Conservation (phyloP, 2,113 vertebrate genomes). For the Bos javanicus region DNA sequence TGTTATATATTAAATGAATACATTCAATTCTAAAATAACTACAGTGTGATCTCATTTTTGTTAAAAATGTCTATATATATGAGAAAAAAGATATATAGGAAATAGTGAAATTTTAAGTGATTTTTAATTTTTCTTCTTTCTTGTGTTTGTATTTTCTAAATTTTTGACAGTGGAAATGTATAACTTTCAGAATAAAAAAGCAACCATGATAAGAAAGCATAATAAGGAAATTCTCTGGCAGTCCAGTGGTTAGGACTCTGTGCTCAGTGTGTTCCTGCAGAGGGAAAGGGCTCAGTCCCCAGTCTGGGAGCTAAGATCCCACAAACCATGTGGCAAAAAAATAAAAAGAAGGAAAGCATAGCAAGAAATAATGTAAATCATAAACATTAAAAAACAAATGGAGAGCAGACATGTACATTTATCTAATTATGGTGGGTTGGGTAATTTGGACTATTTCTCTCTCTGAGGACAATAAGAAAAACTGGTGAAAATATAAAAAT, state of each 20-base stretch:
- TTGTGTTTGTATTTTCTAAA: neutral
- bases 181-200: slow-evolving; percentile 10
- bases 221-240: neutral
- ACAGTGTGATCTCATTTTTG: neutral
- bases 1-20: neutral
- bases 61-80: slow-evolving; percentile 18
- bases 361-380: neutral
- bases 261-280: neutral
- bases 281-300: neutral
- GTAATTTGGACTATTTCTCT: neutral
- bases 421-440: neutral
- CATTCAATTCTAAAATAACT: neutral
- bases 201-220: neutral
- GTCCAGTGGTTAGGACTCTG: neutral
- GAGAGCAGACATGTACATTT: neutral
- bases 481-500: neutral
- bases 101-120: neutral
- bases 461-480: neutral
- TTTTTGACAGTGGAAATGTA: neutral
- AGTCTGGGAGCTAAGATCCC: neutral
- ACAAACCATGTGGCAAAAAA: neutral
- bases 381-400: neutral
- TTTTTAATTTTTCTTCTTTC: neutral
- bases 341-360: neutral
- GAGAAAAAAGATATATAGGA: neutral